Evolutionary conservation across 92 coral and sea anemone species (phyloP).

Genomic region (Pocillopora meandrina): DNA sequence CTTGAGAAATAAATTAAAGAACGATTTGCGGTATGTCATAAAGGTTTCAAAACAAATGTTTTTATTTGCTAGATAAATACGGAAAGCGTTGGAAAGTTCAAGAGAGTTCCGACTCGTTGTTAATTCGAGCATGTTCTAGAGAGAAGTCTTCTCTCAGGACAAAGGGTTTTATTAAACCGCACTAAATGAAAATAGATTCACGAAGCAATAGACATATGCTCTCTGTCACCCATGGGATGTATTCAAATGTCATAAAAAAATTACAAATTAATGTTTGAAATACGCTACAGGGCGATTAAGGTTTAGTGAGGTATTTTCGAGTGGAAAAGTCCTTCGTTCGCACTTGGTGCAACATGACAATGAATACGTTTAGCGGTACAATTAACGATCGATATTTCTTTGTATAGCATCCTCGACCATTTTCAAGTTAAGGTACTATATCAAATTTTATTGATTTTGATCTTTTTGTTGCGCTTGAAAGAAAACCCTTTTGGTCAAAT

Average conservation of each 20-base stretch:
- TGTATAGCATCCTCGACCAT: not conserved
- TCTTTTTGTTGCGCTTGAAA: not conserved
- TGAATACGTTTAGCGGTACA: too few species aligned
- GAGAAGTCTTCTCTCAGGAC: not conserved
- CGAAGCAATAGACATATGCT: too few species aligned
- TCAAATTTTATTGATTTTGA: not conserved
- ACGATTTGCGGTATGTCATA: constrained; percentile 25
- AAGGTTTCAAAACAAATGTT: constrained; percentile 26
- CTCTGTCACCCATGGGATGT: too few species aligned
- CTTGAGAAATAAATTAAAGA: constrained; percentile 32
- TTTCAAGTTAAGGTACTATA: not conserved
- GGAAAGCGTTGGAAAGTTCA: not conserved
- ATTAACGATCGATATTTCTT: not conserved
- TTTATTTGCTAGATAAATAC: constrained; percentile 21
- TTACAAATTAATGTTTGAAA: not conserved
- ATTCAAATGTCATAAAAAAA: too few species aligned
- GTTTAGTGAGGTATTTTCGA: not conserved
- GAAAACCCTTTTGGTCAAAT: not conserved
- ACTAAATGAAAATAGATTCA: too few species aligned
- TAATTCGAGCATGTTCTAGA: not conserved
- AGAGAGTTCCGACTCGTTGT: not conserved
- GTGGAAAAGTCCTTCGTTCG: not conserved
- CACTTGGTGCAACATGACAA: too few species aligned
- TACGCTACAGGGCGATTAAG: constrained; percentile 1
- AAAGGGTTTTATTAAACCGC: too few species aligned